A percentile compares a stretch with the other conserved stretches of the same genome.
Evolutionary conservation across 2,888 invertebrate species (phyloP).

Genomic region (Pelosia muscerda): DNA sequence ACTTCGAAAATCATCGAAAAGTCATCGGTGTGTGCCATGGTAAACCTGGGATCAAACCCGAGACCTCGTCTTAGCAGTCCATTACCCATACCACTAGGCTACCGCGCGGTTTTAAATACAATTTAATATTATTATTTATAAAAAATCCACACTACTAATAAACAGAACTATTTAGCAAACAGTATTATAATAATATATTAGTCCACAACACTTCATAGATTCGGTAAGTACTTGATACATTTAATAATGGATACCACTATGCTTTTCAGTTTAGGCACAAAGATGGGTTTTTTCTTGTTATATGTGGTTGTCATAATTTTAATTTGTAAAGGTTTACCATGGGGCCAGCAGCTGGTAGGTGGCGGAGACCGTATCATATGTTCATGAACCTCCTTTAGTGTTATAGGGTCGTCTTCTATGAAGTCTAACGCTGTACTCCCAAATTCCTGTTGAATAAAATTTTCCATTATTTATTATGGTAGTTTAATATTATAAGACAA

Average conservation of each 20-base stretch:
- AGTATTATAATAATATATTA: conserved; percentile 15
- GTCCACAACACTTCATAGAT: conserved; percentile 7
- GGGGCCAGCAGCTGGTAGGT: conserved; percentile 91
- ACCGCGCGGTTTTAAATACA: too few species aligned
- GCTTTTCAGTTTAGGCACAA: conserved; percentile 16
- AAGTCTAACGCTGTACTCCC: conserved; percentile 82
- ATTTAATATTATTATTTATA: not conserved
- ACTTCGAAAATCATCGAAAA: too few species aligned
- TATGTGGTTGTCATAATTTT: conserved; percentile 10
- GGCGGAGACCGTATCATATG: conserved; percentile 94
- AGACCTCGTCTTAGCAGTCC: too few species aligned
- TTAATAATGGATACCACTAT: conserved; percentile 12
- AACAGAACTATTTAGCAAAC: not conserved
- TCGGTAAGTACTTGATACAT: conserved; percentile 10
- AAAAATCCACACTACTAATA: not conserved
- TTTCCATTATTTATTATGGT: not conserved
- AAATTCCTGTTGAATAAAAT: conserved; percentile 74
- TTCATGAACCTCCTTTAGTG: conserved; percentile 92
- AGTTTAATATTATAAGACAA: too few species aligned
- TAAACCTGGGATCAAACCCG: too few species aligned
- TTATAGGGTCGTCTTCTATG: conserved; percentile 90
- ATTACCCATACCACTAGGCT: too few species aligned
- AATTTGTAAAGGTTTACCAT: conserved; percentile 65
- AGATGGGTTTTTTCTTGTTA: not conserved
- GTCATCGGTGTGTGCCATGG: too few species aligned